Evolutionary conservation across 1,140 invertebrate genomes (phyloP), one percentile per base, ranked within the genome.

Genomic region (Tetramorium alpestre): DNA sequence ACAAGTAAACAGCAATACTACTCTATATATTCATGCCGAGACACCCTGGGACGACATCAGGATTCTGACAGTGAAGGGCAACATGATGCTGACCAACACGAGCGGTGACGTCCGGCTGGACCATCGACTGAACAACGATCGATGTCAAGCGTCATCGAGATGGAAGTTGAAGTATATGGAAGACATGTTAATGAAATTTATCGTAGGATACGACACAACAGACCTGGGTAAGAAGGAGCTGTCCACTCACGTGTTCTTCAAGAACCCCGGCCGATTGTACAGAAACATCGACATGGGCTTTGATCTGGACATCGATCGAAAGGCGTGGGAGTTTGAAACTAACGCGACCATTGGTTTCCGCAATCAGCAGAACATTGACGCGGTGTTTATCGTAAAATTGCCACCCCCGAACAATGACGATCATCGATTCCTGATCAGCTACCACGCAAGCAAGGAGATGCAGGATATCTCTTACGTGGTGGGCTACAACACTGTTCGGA

Each of bases 331-430:
- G 88, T 96, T 96, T 82, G 96, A 95, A 22, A 95, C 95, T 0
- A 97, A 97, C 92, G 93, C 96, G 5, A 96, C 96, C 10, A 90
- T 96, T 33, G 95, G 95, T 5, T 90, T 96, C 8, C 93, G 94
- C 64, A 93, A 95, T 87, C 90, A 95, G 16, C 93, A 96, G 41
- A 95, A 96, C 38, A 89, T 96, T 1, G 96, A 96, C 73, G 94
- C 96, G 2, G 89, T 96, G 0, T 93, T 96, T 0, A 95, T 96
- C 86, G 92, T 97, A 0, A 96, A 96, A 72, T 92, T 97, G 2
- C 97, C 97, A 4, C 96, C 96, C 67, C 96, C 96, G 2, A 95
- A 96, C 82, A 95, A 96, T 28, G 97, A 97, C 72, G 94, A 96
- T 6, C 97, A 97, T 91, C 96, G 96, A 28, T 84, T 97, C 2